Base-by-base conservation (phyloP, 1,140 invertebrate genomes). In the Drosophila ironensis region DNA sequence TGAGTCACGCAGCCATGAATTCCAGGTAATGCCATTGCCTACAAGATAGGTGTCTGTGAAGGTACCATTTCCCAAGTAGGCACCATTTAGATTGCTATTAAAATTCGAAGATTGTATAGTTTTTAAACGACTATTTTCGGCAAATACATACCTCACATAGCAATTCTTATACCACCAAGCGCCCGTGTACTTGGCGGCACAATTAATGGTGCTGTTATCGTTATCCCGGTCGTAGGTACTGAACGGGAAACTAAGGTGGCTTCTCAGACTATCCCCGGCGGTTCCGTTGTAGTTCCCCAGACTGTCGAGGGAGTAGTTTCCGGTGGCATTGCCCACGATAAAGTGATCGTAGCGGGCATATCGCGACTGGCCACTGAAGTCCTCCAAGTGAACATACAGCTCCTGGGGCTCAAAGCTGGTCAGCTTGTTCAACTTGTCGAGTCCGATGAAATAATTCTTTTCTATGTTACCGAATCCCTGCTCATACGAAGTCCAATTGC, bases 121-220 rank as follows among this genome's bases (percentile, higher is more conserved):
- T n/a, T n/a, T n/a, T n/a, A n/a, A n/a, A n/a, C n/a, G n/a, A n/a
- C n/a, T n/a, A n/a, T n/a, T n/a, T n/a, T n/a, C n/a, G n/a, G n/a
- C n/a, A n/a, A n/a, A n/a, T n/a, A n/a, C n/a, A n/a, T n/a, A n/a
- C n/a, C n/a, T n/a, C n/a, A n/a, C n/a, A n/a, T n/a, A n/a, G n/a
- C 56, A 60, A 6, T 60, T 11, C 1, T 8, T 60, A 25, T 73
- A 73, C 71, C 71, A 73, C 71, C 71, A 73, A 25, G 42, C 61
- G 22, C 71, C 57, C 3, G 12, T 16, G 25, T 53, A 74, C 6
- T 33, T 41, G n/a, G 27, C 42, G 0, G 71, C 71, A 16, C 71
- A 74, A 8, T 46, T 74, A 2, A n/a, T 5, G 1, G 8, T 9
- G 11, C n/a, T 16, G 7, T 19, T 16, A 2, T 73, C 71, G 16